A percentile compares a stretch with the other conserved stretches of the same genome.
Evolutionary conservation across 1,140 invertebrate species (phyloP).

Genomic region (Drosophila rufa): DNA sequence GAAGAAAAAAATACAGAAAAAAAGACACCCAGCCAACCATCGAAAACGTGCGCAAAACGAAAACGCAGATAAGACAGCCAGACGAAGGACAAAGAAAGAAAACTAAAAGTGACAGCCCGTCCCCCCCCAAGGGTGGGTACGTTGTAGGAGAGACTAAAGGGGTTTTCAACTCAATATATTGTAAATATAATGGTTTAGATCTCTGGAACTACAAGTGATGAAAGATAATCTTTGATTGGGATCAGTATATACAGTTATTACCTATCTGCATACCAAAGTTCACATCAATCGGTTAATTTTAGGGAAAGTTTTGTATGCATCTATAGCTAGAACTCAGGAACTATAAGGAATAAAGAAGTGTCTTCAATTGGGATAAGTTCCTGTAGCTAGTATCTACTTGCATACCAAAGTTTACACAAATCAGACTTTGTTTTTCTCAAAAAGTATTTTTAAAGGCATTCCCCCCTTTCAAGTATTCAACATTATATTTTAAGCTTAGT

Average conservation of each 20-base stretch:
- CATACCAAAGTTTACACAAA: not conserved
- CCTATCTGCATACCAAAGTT: not conserved
- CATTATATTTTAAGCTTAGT: too few relatives aligned
- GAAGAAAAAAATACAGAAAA: not conserved
- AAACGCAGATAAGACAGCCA: constrained; percentile 69
- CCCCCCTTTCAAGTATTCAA: too few relatives aligned
- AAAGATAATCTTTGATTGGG: not conserved
- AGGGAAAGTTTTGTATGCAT: not conserved
- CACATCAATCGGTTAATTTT: not conserved
- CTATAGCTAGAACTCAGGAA: not conserved
- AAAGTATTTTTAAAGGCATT: too few relatives aligned
- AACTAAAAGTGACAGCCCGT: constrained; percentile 14
- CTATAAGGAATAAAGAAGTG: not conserved
- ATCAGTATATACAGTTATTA: not conserved
- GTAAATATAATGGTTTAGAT: not conserved
- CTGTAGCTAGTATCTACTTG: not conserved
- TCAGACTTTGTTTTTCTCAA: not conserved
- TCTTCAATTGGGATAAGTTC: not conserved
- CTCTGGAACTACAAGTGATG: too few relatives aligned
- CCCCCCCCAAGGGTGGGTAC: not conserved
- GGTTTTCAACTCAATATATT: not conserved
- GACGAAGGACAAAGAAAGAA: constrained; percentile 37
- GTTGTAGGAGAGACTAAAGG: not conserved
- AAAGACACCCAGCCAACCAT: constrained; percentile 19
- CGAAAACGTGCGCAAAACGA: constrained; percentile 74